Evolutionary conservation across 2,113 vertebrate species (phyloP).

Genomic region (Chelonoidis abingdonii): DNA sequence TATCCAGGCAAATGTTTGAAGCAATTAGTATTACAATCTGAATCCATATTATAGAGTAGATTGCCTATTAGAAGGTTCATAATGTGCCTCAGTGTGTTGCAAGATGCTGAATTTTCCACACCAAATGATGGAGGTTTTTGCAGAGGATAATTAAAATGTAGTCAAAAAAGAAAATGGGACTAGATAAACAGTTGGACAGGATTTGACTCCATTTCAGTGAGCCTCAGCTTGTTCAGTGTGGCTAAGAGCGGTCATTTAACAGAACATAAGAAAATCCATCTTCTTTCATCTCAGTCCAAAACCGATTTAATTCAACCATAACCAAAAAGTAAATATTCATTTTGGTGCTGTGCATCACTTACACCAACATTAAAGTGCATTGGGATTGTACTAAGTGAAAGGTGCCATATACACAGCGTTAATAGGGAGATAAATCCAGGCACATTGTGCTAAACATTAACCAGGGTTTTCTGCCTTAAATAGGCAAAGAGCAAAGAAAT

Average conservation of each 20-base stretch:
- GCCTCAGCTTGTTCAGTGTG: background rate
- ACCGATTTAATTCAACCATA: background rate
- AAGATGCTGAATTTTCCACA: background rate
- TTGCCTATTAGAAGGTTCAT: background rate
- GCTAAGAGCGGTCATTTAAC: background rate
- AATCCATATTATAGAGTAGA: background rate
- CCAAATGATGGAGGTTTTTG: background rate
- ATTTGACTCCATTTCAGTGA: too few relatives aligned
- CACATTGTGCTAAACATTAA: background rate
- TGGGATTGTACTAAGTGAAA: background rate
- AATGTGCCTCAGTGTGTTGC: background rate
- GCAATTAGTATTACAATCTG: background rate
- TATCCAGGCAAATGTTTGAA: background rate
- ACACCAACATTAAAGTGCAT: background rate
- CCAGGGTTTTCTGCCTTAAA: rapidly evolving
- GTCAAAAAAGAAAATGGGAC: background rate
- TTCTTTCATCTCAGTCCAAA: background rate
- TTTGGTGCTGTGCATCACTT: background rate
- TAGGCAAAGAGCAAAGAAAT: background rate
- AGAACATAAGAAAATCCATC: background rate
- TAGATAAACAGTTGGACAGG: background rate
- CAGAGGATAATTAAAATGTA: background rate
- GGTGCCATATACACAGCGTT: rapidly evolving
- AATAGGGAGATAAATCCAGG: background rate
- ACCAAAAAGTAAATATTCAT: background rate